These are phyloP conservation scores for Meloidogyne floridensis DNA, from an alignment of 1,140 invertebrate species.

Conservation along the genomic window DNA sequence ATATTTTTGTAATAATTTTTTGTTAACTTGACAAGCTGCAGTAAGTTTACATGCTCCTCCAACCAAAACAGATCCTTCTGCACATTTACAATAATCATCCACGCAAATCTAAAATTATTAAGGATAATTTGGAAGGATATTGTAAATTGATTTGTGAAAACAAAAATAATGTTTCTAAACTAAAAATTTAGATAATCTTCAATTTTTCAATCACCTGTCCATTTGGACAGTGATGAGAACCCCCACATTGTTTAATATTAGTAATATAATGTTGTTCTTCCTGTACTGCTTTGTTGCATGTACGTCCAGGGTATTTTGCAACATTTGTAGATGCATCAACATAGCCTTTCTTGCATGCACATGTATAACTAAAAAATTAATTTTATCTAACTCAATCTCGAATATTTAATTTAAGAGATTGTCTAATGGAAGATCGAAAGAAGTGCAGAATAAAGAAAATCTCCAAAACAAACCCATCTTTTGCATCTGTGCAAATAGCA, in stretches of 20 bases:
- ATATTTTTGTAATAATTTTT: background rate
- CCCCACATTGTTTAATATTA: conserved; percentile 18
- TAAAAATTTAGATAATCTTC: no score
- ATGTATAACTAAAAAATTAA: conserved; percentile 45
- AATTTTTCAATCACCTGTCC: conserved; percentile 9
- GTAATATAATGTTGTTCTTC: conserved; percentile 16
- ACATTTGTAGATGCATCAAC: conserved; percentile 63
- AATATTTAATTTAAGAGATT: no score
- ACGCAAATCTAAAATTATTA: background rate
- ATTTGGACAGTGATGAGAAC: conserved; percentile 36
- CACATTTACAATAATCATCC: conserved; percentile 18
- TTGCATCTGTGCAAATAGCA: conserved; percentile 80
- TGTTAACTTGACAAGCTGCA: conserved; percentile 26
- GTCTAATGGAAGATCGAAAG: background rate
- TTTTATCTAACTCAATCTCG: background rate
- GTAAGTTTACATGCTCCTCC: conserved; percentile 23
- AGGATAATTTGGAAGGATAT: no score
- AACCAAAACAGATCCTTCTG: conserved; percentile 21
- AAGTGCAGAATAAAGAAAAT: background rate
- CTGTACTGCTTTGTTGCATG: conserved; percentile 60
- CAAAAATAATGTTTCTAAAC: no score
- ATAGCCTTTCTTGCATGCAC: conserved; percentile 54
- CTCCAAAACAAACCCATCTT: conserved; percentile 50
- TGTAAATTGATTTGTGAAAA: no score
- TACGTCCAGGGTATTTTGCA: conserved; percentile 62